Evolutionary conservation across 2,888 invertebrate species (phyloP).

Genomic region (Teleiodes luculella): DNA sequence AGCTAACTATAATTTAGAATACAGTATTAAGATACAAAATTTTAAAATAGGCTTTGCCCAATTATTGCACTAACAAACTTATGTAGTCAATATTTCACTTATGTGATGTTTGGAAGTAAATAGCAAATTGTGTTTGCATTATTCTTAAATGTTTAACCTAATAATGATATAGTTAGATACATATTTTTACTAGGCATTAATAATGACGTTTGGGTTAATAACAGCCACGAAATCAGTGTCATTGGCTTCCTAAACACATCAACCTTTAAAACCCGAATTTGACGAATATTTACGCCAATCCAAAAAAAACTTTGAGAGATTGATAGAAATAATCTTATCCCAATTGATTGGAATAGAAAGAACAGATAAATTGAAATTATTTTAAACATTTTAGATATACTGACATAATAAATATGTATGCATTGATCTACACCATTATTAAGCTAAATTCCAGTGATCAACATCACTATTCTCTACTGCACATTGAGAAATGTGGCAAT

Average conservation of each 20-base stretch:
- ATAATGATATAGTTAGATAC: neutral
- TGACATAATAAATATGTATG: neutral
- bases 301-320: too few relatives aligned
- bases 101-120: conserved; percentile 60
- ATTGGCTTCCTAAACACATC: too few relatives aligned
- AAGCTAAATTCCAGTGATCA: conserved; percentile 8
- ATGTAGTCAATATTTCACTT: conserved; percentile 61
- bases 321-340: too few relatives aligned
- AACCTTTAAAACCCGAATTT: too few relatives aligned
- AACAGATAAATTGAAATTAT: too few relatives aligned
- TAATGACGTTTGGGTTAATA: too few relatives aligned
- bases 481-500: conserved; percentile 27
- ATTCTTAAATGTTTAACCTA: conserved; percentile 1
- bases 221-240: too few relatives aligned
- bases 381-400: too few relatives aligned
- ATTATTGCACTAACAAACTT: conserved; percentile 75
- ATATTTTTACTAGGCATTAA: neutral
- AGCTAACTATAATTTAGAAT: conserved; percentile 48
- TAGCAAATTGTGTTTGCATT: conserved; percentile 24
- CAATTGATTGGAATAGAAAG: too few relatives aligned
- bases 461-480: conserved; percentile 30
- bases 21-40: conserved; percentile 68
- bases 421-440: conserved; percentile 4
- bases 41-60: conserved; percentile 73
- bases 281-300: too few relatives aligned